A percentile compares a stretch with the other conserved stretches of the same genome.
Conservation (phyloP, 1,140 invertebrate genomes). For the Nixonia krombeini region DNA sequence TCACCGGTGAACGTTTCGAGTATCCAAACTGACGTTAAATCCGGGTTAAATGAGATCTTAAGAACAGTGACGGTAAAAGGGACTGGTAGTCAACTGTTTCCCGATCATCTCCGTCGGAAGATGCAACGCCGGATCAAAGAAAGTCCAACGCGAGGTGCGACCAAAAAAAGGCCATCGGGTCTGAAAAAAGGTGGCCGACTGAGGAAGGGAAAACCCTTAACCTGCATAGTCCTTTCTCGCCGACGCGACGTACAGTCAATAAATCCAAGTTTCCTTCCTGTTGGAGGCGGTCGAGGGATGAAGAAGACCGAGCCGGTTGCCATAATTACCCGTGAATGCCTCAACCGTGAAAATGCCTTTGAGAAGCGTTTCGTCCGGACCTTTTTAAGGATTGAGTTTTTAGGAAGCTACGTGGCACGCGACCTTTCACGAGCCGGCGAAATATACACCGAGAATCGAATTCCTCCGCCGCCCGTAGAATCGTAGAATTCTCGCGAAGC, state of each 20-base stretch:
- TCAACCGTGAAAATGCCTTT: no score
- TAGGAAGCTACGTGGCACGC: background rate
- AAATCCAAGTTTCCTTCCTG: conserved; percentile 3
- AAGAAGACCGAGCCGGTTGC: background rate
- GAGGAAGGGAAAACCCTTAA: background rate
- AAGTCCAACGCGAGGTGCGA: background rate
- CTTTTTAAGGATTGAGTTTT: background rate
- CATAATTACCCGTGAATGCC: no score
- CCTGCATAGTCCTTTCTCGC: background rate
- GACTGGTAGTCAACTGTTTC: background rate
- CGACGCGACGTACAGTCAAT: background rate
- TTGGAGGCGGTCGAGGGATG: background rate
- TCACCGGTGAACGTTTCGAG: background rate
- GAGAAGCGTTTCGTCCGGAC: background rate
- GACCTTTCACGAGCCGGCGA: no score
- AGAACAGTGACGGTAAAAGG: background rate
- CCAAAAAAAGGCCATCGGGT: background rate
- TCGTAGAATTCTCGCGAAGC: no score
- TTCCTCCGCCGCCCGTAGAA: no score
- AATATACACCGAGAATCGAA: no score
- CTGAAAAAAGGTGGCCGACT: background rate
- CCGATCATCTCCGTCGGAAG: background rate
- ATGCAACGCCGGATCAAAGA: background rate
- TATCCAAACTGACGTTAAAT: background rate
- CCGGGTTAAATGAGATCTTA: background rate